These are phyloP conservation scores for Mythimna vitellina DNA, from an alignment of 2,888 invertebrate genomes.

Conservation along the genomic window DNA sequence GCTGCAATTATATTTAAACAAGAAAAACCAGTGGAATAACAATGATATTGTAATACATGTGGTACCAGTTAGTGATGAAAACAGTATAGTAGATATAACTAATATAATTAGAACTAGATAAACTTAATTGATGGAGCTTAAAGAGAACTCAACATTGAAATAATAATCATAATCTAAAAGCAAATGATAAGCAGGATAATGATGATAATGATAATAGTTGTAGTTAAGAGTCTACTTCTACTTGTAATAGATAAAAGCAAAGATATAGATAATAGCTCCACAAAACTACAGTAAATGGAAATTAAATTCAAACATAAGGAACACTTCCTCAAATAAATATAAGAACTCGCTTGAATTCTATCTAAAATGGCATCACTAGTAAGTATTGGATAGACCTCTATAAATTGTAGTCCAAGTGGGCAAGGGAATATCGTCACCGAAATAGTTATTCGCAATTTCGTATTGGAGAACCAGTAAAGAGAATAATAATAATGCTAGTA, in stretches of 20 bases:
- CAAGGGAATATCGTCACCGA: slow-evolving; percentile 75
- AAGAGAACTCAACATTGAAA: slow-evolving; percentile 5
- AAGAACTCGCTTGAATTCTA: slow-evolving; percentile 50
- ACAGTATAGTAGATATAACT: background rate
- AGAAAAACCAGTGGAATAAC: background rate
- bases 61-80: background rate
- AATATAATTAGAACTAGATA: background rate
- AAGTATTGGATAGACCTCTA: slow-evolving; percentile 68
- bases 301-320: slow-evolving; percentile 21
- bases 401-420: slow-evolving; percentile 74
- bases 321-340: slow-evolving; percentile 43
- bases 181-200: background rate
- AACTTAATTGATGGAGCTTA: background rate
- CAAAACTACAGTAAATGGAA: slow-evolving; percentile 28
- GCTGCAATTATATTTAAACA: background rate
- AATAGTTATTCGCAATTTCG: slow-evolving; percentile 52
- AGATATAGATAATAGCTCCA: background rate
- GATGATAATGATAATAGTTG: no score
- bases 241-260: slow-evolving; percentile 5
- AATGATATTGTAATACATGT: no score
- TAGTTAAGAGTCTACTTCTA: background rate
- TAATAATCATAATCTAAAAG: slow-evolving; percentile 10
- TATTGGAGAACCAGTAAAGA: slow-evolving; percentile 56
- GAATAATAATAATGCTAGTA: slow-evolving; percentile 55
- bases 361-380: slow-evolving; percentile 50